A percentile compares a stretch with the other conserved stretches of the same genome.
Evolutionary conservation across 2,113 vertebrate species (phyloP).

Genomic region (Grammomys surdaster): DNA sequence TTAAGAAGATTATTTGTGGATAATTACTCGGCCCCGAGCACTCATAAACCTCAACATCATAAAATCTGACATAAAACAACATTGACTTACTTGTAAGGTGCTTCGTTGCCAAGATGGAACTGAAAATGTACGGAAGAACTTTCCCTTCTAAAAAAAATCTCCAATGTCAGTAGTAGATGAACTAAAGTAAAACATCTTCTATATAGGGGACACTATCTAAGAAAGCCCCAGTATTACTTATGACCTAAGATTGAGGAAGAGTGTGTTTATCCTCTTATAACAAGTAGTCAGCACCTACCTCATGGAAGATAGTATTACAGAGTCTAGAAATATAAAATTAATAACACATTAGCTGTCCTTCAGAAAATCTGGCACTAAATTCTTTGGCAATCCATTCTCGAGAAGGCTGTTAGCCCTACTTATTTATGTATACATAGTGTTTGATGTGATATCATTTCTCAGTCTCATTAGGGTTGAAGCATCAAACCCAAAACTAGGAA

Average conservation of each 20-base stretch:
- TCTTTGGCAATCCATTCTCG: neutral
- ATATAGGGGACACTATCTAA: neutral
- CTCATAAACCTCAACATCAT: constrained; percentile 40
- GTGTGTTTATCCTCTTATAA: neutral
- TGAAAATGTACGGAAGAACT: neutral
- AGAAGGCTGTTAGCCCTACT: neutral
- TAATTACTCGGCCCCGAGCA: constrained; percentile 48
- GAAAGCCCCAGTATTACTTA: constrained; percentile 24
- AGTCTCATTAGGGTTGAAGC: neutral
- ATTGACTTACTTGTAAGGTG: constrained; percentile 32
- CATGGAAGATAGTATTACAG: neutral
- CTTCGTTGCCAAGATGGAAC: constrained; percentile 30
- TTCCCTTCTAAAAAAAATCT: constrained; percentile 5
- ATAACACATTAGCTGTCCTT: neutral
- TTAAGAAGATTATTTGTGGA: constrained; percentile 63
- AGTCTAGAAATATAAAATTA: constrained; percentile 25
- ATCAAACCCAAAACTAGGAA: neutral
- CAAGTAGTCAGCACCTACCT: neutral
- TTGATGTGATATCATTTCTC: neutral
- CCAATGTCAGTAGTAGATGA: neutral
- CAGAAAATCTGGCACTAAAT: neutral
- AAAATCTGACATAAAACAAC: constrained; percentile 52
- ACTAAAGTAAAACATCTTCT: neutral
- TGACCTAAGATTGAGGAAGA: neutral
- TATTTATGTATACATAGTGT: neutral